Conservation (phyloP, 2,113 vertebrate genomes). For the Heloderma charlesbogerti region DNA sequence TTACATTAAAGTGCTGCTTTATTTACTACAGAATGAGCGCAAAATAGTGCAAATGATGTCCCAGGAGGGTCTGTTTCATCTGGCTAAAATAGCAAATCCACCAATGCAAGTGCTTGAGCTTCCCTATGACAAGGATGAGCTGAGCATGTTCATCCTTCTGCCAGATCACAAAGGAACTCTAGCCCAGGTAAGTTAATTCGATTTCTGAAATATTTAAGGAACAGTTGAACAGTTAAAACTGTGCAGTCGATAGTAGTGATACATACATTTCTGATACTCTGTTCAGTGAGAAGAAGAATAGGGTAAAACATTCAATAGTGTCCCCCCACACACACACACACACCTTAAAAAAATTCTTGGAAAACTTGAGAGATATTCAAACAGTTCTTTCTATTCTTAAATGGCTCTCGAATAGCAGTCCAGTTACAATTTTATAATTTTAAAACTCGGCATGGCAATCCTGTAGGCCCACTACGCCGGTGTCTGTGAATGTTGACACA, state of each 20-base stretch:
- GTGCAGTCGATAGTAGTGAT: not conserved
- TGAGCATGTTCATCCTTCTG: slow-evolving; percentile 89
- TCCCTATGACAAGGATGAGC: slow-evolving; percentile 79
- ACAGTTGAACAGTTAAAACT: not conserved
- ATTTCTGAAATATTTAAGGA: not conserved
- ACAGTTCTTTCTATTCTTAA: not conserved
- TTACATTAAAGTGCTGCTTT: not conserved
- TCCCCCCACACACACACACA: too few species aligned
- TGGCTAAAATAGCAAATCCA: slow-evolving; percentile 64
- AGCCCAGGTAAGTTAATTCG: slow-evolving; percentile 76
- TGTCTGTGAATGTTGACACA: not conserved
- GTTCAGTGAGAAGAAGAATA: not conserved
- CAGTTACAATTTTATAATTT: not conserved
- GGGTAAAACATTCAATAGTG: not conserved
- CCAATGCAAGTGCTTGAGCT: slow-evolving; percentile 81
- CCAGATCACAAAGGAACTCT: slow-evolving; percentile 75
- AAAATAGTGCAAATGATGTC: slow-evolving; percentile 84
- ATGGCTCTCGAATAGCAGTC: not conserved
- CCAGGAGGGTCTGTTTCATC: slow-evolving; percentile 67
- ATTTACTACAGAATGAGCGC: slow-evolving; percentile 72
- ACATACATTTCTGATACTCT: not conserved
- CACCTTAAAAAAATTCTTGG: not conserved
- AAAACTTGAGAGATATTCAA: not conserved
- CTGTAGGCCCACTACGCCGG: too few species aligned
- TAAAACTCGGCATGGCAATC: not conserved